Base-by-base conservation (phyloP, 2,888 invertebrate species). In the Diaperis boleti region DNA sequence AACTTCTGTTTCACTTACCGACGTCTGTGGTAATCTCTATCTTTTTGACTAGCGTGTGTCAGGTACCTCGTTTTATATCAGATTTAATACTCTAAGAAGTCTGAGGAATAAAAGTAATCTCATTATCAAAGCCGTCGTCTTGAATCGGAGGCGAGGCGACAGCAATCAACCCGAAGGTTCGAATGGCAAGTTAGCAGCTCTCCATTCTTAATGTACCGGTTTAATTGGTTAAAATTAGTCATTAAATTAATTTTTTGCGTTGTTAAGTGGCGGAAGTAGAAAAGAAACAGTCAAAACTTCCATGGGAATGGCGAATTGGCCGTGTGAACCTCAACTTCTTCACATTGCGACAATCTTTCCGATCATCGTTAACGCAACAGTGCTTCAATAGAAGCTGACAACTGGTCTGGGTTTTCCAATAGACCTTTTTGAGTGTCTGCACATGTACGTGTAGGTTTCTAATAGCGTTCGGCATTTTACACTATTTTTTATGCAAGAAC, bases 401-500 rank as follows among this genome's bases (percentile, higher is more conserved):
- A 5, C 10, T 33, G 33, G 33, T 33, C 11, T 33, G 6, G n/a
- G 3, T 26, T 26, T 26, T 26, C 8, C 26, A n/a, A n/a, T n/a
- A n/a, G n/a, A n/a, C n/a, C n/a, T n/a, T n/a, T n/a, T n/a, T n/a
- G n/a, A n/a, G n/a, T n/a, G n/a, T n/a, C n/a, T n/a, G n/a, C n/a
- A n/a, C n/a, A n/a, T n/a, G n/a, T n/a, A n/a, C n/a, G n/a, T n/a
- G n/a, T n/a, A n/a, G n/a, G n/a, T n/a, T n/a, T n/a, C n/a, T n/a
- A n/a, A n/a, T n/a, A n/a, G n/a, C n/a, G n/a, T n/a, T n/a, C 26
- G n/a, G n/a, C 6, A 26, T 33, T 33, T 33, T 11, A 5, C 11
- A 33, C 13, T 2, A 10, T 52, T 52, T 42, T 55, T 55, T 55
- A 59, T 26, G 39, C 37, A 59, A 59, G 29, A 37, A 59, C 59